These are phyloP conservation scores for Neoniphon sammara DNA, from an alignment of 2,797 vertebrate species.

Conservation along the genomic window DNA sequence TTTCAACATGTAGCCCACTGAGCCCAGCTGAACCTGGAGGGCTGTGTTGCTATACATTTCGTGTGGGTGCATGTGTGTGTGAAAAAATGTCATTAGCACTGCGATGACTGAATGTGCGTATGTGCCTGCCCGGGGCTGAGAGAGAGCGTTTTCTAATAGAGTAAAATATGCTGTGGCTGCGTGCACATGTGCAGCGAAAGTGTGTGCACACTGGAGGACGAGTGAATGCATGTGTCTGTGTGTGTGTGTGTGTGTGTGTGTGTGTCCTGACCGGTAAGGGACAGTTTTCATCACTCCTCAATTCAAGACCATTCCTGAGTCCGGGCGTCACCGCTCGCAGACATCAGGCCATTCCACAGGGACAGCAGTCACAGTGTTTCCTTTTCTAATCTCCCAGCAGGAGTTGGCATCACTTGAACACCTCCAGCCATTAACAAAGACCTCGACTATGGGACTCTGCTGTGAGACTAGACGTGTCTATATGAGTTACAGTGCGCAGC, in stretches of 20 bases:
- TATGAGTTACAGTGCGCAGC: slow-evolving; percentile 6
- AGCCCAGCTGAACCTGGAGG: slow-evolving; percentile 50
- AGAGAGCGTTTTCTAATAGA: slow-evolving; percentile 47
- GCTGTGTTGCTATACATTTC: slow-evolving; percentile 13
- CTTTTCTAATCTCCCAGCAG: slow-evolving; percentile 30
- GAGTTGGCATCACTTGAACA: slow-evolving; percentile 15
- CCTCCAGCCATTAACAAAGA: slow-evolving; percentile 26
- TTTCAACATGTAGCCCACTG: slow-evolving; percentile 8
- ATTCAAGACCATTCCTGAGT: slow-evolving; percentile 65
- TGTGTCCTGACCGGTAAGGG: slow-evolving; percentile 7
- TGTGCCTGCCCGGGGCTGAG: slow-evolving; percentile 39
- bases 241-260: slow-evolving; percentile 35
- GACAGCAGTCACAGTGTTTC: slow-evolving; percentile 37
- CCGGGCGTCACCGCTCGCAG: slow-evolving; percentile 42
- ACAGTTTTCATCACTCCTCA: slow-evolving; percentile 76
- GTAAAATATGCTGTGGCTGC: slow-evolving; percentile 45
- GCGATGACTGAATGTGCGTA: slow-evolving; percentile 70
- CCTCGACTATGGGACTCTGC: slow-evolving; percentile 12
- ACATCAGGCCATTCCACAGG: slow-evolving; percentile 43
- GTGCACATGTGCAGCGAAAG: slow-evolving; percentile 15
- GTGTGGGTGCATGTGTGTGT: slow-evolving; percentile 53
- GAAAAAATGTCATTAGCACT: slow-evolving; percentile 73
- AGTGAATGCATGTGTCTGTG: slow-evolving; percentile 47
- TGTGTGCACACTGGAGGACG: slow-evolving; percentile 17
- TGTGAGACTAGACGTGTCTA: slow-evolving; percentile 32